phyloP scores from a whole-genome alignment of 2,888 invertebrate genomes.

The Megalurothrips usitatus region DNA sequence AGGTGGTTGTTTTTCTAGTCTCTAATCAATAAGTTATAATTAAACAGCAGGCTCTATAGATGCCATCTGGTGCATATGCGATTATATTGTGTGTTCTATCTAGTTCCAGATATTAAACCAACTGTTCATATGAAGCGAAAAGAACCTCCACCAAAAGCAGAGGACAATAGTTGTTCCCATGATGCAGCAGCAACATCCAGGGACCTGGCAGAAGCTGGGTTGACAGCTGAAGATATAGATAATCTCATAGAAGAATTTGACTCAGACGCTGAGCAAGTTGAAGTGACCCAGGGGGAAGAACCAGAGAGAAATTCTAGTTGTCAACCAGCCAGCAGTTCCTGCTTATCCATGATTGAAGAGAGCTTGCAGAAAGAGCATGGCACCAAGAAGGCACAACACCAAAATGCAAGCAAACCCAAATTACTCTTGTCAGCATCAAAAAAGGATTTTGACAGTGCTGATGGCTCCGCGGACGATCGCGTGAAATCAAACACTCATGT shows the following conservation, averaged over 20 bases:
- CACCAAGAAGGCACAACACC: background rate
- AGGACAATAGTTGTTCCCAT: background rate
- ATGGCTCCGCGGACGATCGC: no score
- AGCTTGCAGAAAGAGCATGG: background rate
- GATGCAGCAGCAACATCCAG: background rate
- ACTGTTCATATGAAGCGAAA: background rate
- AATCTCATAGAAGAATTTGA: background rate
- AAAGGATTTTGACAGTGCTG: no score
- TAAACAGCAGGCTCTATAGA: no score
- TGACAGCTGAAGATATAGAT: background rate
- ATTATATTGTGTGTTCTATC: no score
- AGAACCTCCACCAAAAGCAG: background rate
- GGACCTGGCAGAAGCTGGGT: background rate
- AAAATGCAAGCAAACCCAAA: background rate
- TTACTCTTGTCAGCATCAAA: no score
- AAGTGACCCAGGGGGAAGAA: background rate
- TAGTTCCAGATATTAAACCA: background rate
- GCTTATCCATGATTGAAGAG: background rate
- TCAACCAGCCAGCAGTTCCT: background rate
- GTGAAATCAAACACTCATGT: no score
- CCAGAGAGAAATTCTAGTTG: background rate
- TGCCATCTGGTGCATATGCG: no score
- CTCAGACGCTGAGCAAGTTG: background rate
- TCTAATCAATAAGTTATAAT: no score
- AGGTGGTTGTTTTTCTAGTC: no score